Evolutionary conservation across 2,113 vertebrate genomes (phyloP).

Genomic region (Rhodinocichla rosea): DNA sequence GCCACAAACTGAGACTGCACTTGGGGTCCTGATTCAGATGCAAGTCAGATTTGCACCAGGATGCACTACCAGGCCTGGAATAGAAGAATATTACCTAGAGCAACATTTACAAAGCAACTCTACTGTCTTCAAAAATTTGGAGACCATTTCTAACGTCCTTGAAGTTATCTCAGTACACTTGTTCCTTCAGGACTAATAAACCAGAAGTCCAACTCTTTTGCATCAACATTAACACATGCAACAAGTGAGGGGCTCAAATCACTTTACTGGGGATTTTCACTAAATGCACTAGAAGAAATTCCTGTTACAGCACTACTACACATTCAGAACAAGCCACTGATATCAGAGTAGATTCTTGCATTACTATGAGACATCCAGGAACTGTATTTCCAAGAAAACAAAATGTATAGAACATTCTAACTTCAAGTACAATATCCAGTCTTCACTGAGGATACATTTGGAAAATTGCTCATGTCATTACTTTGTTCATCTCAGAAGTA

Average conservation of each 20-base stretch:
- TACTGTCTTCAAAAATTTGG: rapidly evolving
- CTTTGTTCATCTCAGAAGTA: background rate
- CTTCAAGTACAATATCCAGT: background rate
- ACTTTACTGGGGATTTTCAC: background rate
- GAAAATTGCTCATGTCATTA: background rate
- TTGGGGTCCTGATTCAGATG: background rate
- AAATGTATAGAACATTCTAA: background rate
- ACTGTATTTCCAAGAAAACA: background rate
- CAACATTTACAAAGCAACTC: background rate
- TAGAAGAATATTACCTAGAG: background rate
- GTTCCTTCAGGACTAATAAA: background rate
- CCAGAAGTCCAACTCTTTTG: background rate
- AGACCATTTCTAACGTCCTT: background rate
- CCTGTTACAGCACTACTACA: background rate
- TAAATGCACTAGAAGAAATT: background rate
- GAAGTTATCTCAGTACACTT: background rate
- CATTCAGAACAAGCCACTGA: background rate
- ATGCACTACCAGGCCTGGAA: background rate
- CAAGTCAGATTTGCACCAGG: background rate
- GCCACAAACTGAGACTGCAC: background rate
- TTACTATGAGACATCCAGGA: background rate
- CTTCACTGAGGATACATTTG: background rate
- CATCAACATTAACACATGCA: background rate
- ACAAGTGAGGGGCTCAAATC: background rate
- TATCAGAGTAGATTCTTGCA: background rate